Conservation (phyloP, 2,113 vertebrate genomes). For the Phoenicopterus ruber region DNA sequence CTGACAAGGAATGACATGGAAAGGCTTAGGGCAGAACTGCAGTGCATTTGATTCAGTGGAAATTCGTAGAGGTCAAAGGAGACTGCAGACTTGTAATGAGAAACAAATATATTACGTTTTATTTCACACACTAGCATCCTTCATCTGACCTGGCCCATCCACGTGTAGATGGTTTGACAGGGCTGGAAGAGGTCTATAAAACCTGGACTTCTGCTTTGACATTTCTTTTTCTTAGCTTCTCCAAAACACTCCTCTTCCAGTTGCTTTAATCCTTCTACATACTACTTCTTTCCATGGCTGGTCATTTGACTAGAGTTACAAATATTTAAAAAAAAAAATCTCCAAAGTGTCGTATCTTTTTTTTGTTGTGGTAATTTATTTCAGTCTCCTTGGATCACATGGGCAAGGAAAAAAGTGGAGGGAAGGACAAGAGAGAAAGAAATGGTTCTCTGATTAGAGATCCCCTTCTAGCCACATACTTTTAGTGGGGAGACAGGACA, state of each 20-base stretch:
- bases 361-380: not conserved
- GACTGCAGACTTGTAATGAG: not conserved
- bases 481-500: not conserved
- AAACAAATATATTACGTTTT: not conserved
- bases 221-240: not conserved
- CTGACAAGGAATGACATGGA: not conserved
- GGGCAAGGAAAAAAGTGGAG: not conserved
- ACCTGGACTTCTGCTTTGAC: not conserved
- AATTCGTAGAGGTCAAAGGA: not conserved
- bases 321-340: not conserved
- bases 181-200: not conserved
- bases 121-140: not conserved
- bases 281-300: not conserved
- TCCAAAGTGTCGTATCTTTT: not conserved
- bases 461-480: not conserved
- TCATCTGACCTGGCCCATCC: not conserved
- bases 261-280: not conserved
- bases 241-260: not conserved
- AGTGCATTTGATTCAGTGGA: not conserved
- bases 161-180: not conserved
- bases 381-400: not conserved
- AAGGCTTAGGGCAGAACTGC: not conserved
- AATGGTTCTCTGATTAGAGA: not conserved
- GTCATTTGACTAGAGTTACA: not conserved
- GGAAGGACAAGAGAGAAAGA: not conserved